Percentiles rank a stretch among this genome's conserved stretches.
These are phyloP conservation scores for Saguinus imperator DNA, from an alignment of 2,113 vertebrate species.

Conservation along the genomic window DNA sequence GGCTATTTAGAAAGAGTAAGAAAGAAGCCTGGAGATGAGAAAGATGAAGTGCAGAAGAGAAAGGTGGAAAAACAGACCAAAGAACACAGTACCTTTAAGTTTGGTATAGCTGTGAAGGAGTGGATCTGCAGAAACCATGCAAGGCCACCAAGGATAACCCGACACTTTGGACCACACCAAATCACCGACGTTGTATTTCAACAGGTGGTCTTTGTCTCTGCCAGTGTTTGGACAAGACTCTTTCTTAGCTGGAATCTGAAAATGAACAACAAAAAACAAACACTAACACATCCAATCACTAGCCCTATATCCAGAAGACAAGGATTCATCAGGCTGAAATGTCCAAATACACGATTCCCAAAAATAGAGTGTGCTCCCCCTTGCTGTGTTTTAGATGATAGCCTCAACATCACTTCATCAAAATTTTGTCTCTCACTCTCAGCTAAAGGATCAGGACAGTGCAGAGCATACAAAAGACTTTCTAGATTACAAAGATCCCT, in stretches of 20 bases:
- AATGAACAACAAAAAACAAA: conserved; percentile 25
- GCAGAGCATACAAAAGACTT: rapidly evolving
- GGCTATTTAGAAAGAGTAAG: no score
- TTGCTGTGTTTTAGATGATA: not conserved
- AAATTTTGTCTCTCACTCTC: not conserved
- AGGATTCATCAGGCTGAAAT: not conserved
- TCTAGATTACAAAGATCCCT: not conserved
- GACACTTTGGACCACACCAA: conserved; percentile 98
- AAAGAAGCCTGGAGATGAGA: no score
- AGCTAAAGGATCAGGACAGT: not conserved
- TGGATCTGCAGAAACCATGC: conserved; percentile 96
- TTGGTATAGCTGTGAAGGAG: conserved; percentile 90
- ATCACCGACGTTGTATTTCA: conserved; percentile 91
- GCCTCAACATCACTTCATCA: rapidly evolving
- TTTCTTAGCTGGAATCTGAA: conserved; percentile 81
- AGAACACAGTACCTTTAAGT: conserved; percentile 88
- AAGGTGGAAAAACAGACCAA: no score
- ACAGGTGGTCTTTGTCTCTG: conserved; percentile 80
- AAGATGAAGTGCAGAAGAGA: no score
- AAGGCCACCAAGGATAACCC: conserved; percentile 99
- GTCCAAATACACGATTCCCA: not conserved
- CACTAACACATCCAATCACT: not conserved
- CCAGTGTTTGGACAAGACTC: conserved; percentile 70
- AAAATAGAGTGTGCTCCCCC: no score
- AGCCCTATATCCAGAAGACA: not conserved